Percentiles rank a stretch among this genome's conserved stretches.
phyloP scores from a whole-genome alignment of 2,113 vertebrate species.

The Onychorhynchus coronatus region DNA sequence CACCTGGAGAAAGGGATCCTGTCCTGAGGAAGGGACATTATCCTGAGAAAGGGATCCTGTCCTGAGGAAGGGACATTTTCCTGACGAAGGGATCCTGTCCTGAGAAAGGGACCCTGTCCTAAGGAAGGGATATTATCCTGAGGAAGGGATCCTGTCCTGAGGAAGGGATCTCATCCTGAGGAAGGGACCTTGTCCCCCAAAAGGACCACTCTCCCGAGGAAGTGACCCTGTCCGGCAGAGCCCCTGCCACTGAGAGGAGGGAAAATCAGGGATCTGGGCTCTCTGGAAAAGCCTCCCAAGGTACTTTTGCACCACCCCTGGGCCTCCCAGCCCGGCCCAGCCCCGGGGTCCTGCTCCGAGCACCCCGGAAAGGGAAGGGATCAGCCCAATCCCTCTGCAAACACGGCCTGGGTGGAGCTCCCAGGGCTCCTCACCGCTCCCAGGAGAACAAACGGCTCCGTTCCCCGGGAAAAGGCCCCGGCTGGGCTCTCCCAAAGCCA shows the following conservation, averaged over 20 bases:
- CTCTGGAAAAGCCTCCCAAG: accelerated
- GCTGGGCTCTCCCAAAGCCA: accelerated
- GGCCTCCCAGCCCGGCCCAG: not conserved
- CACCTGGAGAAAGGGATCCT: too few relatives aligned
- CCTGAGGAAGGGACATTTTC: too few relatives aligned
- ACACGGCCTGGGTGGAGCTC: conserved; percentile 1
- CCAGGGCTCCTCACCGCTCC: not conserved
- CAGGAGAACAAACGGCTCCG: not conserved
- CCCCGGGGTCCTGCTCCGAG: not conserved
- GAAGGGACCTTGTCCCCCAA: too few relatives aligned
- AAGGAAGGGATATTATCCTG: too few relatives aligned
- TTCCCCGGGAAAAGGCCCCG: accelerated
- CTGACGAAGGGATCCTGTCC: too few relatives aligned
- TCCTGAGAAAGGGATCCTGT: too few relatives aligned
- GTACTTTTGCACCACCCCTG: not conserved
- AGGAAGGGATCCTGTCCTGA: too few relatives aligned
- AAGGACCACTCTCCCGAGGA: too few relatives aligned
- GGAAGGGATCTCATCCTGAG: too few relatives aligned
- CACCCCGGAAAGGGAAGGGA: not conserved
- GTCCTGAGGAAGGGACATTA: too few relatives aligned
- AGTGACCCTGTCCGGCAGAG: not conserved
- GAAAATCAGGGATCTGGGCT: accelerated
- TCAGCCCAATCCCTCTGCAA: not conserved
- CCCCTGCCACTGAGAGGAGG: accelerated
- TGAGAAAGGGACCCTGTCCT: too few relatives aligned